Conservation (phyloP, 1,140 invertebrate species). For the Orussus abietinus region DNA sequence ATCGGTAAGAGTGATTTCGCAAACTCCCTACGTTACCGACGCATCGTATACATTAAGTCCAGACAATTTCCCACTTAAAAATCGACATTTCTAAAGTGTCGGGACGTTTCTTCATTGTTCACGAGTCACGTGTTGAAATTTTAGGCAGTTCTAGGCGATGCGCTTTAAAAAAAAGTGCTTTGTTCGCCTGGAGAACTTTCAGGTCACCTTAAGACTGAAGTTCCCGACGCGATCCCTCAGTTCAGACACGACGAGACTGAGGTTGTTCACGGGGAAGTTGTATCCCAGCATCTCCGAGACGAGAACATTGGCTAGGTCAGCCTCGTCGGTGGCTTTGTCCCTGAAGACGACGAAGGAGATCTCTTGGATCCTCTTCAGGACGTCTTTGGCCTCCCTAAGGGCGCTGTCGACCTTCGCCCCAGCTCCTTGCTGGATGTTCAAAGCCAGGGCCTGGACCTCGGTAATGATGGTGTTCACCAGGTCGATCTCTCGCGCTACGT, state of each 20-base stretch:
- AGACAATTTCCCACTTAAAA: no score
- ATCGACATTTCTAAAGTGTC: no score
- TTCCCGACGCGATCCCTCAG: conserved; percentile 59
- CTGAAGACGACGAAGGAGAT: conserved; percentile 55
- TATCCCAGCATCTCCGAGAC: conserved; percentile 65
- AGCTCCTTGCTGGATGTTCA: conserved; percentile 61
- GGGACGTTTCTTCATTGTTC: no score
- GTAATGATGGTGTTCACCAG: conserved; percentile 59
- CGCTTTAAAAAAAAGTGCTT: no score
- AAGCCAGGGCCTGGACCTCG: conserved; percentile 64
- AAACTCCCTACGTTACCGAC: no score
- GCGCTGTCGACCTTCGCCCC: conserved; percentile 75
- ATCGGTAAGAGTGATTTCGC: no score
- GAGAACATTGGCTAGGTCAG: conserved; percentile 62
- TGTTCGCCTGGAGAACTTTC: no score
- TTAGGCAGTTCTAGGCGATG: no score
- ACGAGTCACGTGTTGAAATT: no score
- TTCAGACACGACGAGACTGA: conserved; percentile 54
- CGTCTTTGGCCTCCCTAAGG: conserved; percentile 66
- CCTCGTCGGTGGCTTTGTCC: conserved; percentile 56
- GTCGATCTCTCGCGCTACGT: conserved; percentile 52
- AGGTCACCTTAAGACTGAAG: conserved; percentile 61
- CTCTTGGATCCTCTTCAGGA: conserved; percentile 64
- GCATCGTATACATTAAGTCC: no score
- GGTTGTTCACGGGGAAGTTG: conserved; percentile 62